phyloP scores from a whole-genome alignment of 2,888 invertebrate genomes.

The Trypoxylon attenuatum region DNA sequence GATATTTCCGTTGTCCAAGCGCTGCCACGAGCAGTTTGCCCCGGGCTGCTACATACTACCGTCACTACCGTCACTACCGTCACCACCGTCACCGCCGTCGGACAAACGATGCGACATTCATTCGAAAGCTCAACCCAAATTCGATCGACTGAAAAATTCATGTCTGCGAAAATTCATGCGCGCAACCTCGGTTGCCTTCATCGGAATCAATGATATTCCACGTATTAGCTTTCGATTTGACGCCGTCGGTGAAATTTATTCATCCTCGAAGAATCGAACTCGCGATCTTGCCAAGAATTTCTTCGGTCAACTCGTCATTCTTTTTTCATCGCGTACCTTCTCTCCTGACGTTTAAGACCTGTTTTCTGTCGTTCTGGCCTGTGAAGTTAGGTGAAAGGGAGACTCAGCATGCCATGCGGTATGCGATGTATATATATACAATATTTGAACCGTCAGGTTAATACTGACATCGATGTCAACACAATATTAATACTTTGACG shows the following conservation, averaged over 20 bases:
- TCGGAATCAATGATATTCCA: conserved; percentile 21
- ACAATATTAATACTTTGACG: conserved; percentile 38
- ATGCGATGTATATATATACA: neutral
- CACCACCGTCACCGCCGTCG: neutral
- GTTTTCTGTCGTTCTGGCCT: no score
- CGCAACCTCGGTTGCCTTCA: neutral
- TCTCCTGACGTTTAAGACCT: no score
- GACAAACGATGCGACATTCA: conserved; percentile 8
- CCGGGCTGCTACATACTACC: no score
- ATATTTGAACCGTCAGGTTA: conserved; percentile 18
- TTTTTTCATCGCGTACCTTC: neutral
- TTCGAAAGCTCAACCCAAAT: conserved; percentile 17
- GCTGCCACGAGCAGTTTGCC: neutral
- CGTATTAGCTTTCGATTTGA: conserved; percentile 24
- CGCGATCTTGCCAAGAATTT: neutral
- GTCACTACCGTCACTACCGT: no score
- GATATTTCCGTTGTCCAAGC: conserved; percentile 2
- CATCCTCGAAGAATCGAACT: no score
- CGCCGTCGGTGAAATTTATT: neutral
- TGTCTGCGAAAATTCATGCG: conserved; percentile 33
- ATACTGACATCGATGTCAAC: conserved; percentile 24
- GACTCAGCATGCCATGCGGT: neutral
- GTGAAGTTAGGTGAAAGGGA: no score
- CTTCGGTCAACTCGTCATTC: neutral
- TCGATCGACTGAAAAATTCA: conserved; percentile 38